A percentile compares a stretch with the other conserved stretches of the same genome.
phyloP scores from a whole-genome alignment of 1,140 invertebrate genomes.

The Drosophila parvula region DNA sequence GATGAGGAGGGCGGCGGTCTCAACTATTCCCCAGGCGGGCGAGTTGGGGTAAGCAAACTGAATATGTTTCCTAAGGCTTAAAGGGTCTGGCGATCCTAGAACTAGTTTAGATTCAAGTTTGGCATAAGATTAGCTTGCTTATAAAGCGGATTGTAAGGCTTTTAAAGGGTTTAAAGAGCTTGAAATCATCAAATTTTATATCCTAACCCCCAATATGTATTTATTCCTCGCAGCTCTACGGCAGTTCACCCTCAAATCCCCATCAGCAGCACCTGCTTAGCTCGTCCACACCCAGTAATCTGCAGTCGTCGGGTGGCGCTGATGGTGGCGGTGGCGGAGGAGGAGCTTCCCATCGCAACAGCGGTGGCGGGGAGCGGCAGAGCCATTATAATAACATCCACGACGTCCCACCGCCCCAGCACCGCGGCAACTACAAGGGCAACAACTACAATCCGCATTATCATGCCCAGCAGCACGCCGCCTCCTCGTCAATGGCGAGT shows the following conservation, averaged over 20 bases:
- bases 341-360: constrained; percentile 52
- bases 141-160: not conserved
- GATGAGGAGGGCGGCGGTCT: constrained; percentile 69
- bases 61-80: not conserved
- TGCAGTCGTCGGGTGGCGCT: constrained; percentile 39
- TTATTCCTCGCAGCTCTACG: constrained; percentile 57
- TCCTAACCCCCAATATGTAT: not conserved
- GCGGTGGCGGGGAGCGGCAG: constrained; percentile 50
- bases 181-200: not conserved
- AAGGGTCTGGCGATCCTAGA: not conserved
- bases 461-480: constrained; percentile 58
- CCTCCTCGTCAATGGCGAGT: constrained; percentile 51
- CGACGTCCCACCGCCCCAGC: constrained; percentile 62
- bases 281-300: constrained; percentile 59
- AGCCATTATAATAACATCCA: constrained; percentile 58
- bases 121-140: too few species aligned
- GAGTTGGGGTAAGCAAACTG: constrained; percentile 69
- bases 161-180: too few species aligned
- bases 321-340: constrained; percentile 39
- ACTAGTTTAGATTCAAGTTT: too few species aligned
- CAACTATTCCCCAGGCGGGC: constrained; percentile 73
- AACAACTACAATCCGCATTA: constrained; percentile 83
- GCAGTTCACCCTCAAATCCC: constrained; percentile 56
- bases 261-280: constrained; percentile 64
- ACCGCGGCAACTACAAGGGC: constrained; percentile 81